These are phyloP conservation scores for Anolis sagrei DNA, from an alignment of 2,113 vertebrate genomes.

Conservation along the genomic window DNA sequence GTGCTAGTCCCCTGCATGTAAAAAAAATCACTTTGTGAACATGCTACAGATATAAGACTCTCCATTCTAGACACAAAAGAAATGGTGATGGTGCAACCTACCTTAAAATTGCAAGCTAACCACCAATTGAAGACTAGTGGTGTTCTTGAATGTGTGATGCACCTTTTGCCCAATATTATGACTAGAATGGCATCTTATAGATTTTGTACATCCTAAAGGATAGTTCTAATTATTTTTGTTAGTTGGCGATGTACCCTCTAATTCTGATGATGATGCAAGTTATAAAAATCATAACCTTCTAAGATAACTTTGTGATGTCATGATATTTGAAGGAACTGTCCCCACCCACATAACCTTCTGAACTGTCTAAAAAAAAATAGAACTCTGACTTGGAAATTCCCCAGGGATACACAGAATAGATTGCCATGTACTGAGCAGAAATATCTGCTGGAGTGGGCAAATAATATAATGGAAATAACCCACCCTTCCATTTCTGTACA, in stretches of 20 bases:
- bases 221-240: not conserved
- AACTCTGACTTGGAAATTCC: constrained; percentile 78
- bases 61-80: not conserved
- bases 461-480: not conserved
- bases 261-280: constrained; percentile 21
- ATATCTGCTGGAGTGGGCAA: not conserved
- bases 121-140: not conserved
- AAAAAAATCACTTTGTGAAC: not conserved
- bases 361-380: constrained; percentile 38
- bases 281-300: constrained; percentile 37
- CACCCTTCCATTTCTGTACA: not conserved
- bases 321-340: constrained; percentile 73
- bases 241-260: not conserved
- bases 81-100: not conserved
- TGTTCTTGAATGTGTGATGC: not conserved
- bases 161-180: not conserved
- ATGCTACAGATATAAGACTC: not conserved
- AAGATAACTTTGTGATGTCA: constrained; percentile 56
- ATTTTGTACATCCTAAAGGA: not conserved
- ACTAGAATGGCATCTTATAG: not conserved
- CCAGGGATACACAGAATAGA: constrained; percentile 72
- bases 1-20: not conserved
- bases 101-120: not conserved
- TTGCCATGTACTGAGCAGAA: constrained; percentile 48
- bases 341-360: constrained; percentile 79